A percentile compares a stretch with the other conserved stretches of the same genome.
phyloP scores from a whole-genome alignment of 2,888 invertebrate species.

The Hydraecia micacea region DNA sequence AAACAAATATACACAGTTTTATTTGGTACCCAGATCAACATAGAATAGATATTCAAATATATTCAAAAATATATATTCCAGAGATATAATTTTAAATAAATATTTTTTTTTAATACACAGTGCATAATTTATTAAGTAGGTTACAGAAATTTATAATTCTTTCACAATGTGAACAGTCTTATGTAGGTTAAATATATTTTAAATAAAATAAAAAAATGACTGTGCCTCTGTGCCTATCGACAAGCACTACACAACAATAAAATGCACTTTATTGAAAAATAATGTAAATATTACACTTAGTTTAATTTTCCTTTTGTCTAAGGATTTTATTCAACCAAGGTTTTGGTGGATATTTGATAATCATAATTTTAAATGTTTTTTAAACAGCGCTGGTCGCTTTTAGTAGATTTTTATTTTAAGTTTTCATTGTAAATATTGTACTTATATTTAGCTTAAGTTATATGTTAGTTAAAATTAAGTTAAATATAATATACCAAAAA shows the following conservation, averaged over 20 bases:
- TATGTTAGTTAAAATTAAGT: constrained; percentile 67
- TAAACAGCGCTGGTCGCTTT: constrained; percentile 81
- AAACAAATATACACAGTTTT: constrained; percentile 6
- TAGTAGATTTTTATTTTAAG: constrained; percentile 55
- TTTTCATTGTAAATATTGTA: constrained; percentile 76
- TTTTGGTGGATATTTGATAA: constrained; percentile 51
- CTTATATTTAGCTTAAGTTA: constrained; percentile 69
- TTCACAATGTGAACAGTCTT: constrained; percentile 63
- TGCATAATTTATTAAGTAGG: neutral
- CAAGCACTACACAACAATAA: constrained; percentile 85
- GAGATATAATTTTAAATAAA: neutral
- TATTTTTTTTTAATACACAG: neutral
- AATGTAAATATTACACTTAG: constrained; percentile 64
- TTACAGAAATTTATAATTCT: constrained; percentile 34
- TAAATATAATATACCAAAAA: constrained; percentile 77
- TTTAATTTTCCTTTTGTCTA: constrained; percentile 52
- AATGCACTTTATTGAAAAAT: constrained; percentile 70
- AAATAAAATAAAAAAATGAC: constrained; percentile 78
- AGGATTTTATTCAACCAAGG: constrained; percentile 56
- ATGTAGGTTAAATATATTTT: constrained; percentile 72
- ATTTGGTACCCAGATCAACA: neutral
- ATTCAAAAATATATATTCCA: neutral
- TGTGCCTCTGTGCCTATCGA: constrained; percentile 88
- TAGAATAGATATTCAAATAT: constrained; percentile 52
- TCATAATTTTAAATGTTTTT: constrained; percentile 64